Conservation (phyloP, 1,140 invertebrate genomes). For the Cydia pomonella region DNA sequence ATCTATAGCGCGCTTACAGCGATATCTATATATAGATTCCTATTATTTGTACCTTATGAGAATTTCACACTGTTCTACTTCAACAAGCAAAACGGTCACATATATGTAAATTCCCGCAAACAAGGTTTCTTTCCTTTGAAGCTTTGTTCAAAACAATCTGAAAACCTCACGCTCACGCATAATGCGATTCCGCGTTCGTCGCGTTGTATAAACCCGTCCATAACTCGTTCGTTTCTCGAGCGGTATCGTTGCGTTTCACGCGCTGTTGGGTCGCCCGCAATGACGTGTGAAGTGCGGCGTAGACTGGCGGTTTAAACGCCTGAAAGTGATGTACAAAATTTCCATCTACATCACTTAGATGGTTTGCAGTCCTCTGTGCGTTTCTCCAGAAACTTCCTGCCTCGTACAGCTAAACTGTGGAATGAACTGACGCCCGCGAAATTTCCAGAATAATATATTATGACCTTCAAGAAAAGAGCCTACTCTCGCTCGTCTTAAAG, state of each 20-base stretch:
- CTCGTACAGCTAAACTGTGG: no score
- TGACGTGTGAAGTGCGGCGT: not conserved
- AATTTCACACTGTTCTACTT: not conserved
- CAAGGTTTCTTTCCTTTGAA: not conserved
- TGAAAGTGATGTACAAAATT: no score
- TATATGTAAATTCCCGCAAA: not conserved
- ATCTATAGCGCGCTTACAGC: no score
- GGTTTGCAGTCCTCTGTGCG: no score
- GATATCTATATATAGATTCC: no score
- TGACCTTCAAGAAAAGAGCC: no score
- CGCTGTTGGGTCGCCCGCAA: not conserved
- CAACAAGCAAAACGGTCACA: not conserved
- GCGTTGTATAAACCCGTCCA: not conserved
- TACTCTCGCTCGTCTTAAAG: no score
- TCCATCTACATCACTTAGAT: no score
- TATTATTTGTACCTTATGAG: not conserved
- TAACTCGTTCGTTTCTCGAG: not conserved
- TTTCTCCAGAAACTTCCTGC: no score
- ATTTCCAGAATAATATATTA: no score
- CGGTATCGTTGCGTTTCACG: conserved; percentile 1
- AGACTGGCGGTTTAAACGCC: not conserved
- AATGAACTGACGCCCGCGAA: no score
- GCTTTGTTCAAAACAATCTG: conserved; percentile 11
- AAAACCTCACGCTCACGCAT: not conserved
- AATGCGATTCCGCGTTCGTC: not conserved